These are phyloP conservation scores for Ceyx melanurus DNA, from an alignment of 2,113 vertebrate genomes.

Conservation along the genomic window DNA sequence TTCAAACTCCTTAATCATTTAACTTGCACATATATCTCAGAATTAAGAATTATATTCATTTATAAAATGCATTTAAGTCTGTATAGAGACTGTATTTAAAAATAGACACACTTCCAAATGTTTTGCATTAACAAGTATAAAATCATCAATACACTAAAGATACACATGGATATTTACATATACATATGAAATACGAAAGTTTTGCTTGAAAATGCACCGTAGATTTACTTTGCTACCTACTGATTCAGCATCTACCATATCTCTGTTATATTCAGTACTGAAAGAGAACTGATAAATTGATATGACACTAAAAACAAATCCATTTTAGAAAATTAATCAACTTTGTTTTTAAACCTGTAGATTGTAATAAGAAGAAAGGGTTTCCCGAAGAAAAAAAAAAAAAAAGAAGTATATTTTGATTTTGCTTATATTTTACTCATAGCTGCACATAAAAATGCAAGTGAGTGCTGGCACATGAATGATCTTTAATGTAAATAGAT, in stretches of 20 bases:
- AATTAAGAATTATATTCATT: not conserved
- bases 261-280: not conserved
- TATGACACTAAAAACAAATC: not conserved
- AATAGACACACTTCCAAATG: not conserved
- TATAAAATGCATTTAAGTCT: not conserved
- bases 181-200: not conserved
- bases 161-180: not conserved
- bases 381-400: not conserved
- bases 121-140: not conserved
- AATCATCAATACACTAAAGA: not conserved
- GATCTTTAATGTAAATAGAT: not conserved
- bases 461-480: not conserved
- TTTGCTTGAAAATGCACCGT: not conserved
- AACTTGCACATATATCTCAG: not conserved
- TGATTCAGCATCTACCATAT: not conserved
- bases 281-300: not conserved
- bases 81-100: not conserved
- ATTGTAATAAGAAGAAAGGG: not conserved
- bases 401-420: too few species aligned
- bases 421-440: not conserved
- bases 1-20: not conserved
- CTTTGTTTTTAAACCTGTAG: not conserved
- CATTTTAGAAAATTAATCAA: not conserved
- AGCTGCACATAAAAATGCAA: not conserved
- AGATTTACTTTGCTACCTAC: not conserved